A percentile compares a stretch with the other conserved stretches of the same genome.
These are phyloP conservation scores for Dascillus cervinus DNA, from an alignment of 2,888 invertebrate genomes.

Conservation along the genomic window DNA sequence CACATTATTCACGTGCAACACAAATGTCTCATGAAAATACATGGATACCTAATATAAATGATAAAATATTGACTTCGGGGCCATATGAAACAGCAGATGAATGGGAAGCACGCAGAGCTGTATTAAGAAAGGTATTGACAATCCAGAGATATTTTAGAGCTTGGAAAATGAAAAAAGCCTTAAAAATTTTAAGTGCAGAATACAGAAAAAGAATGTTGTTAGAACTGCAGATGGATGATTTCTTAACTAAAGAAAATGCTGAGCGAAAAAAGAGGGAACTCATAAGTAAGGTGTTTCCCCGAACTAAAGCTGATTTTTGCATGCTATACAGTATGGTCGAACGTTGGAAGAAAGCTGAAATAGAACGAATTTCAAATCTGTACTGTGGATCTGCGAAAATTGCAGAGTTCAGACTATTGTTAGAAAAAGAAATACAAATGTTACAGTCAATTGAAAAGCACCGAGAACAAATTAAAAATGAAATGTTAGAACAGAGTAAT, in stretches of 20 bases:
- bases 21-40: slow-evolving; percentile 53
- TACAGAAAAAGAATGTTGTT: slow-evolving; percentile 46
- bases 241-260: slow-evolving; percentile 43
- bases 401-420: slow-evolving; percentile 59
- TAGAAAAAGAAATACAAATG: slow-evolving; percentile 67
- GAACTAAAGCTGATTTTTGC: slow-evolving; percentile 64
- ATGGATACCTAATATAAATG: slow-evolving; percentile 55
- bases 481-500: slow-evolving; percentile 52
- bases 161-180: slow-evolving; percentile 47
- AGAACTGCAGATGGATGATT: slow-evolving; percentile 47
- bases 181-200: slow-evolving; percentile 45
- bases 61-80: slow-evolving; percentile 52
- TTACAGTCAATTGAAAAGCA: slow-evolving; percentile 62
- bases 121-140: slow-evolving; percentile 48
- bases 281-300: slow-evolving; percentile 61
- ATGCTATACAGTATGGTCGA: slow-evolving; percentile 62
- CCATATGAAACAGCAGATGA: slow-evolving; percentile 61
- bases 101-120: slow-evolving; percentile 49
- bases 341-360: slow-evolving; percentile 58
- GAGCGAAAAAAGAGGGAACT: slow-evolving; percentile 50
- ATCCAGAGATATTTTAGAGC: slow-evolving; percentile 61
- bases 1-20: slow-evolving; percentile 49
- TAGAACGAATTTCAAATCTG: slow-evolving; percentile 53
- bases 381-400: slow-evolving; percentile 62
- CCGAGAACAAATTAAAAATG: slow-evolving; percentile 52